A percentile compares a stretch with the other conserved stretches of the same genome.
Conservation (phyloP, 2,113 vertebrate species). For the Paracanthobrama guichenoti region DNA sequence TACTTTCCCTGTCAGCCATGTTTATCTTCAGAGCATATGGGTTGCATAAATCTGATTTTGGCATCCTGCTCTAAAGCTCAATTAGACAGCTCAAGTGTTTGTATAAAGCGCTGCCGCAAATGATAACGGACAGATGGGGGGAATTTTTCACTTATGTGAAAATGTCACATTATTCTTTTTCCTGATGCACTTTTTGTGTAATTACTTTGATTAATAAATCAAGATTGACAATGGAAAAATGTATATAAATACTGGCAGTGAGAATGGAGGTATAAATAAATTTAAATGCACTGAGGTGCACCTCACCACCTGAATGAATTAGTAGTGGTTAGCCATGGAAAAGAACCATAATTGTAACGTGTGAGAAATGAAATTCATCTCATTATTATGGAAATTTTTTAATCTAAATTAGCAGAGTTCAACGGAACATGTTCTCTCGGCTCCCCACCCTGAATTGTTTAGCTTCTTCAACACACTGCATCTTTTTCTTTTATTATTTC, state of each 20-base stretch:
- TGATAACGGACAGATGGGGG: conserved; percentile 67
- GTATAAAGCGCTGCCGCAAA: conserved; percentile 65
- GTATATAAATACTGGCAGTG: conserved; percentile 55
- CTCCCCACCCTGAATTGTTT: conserved; percentile 41
- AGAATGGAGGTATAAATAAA: conserved; percentile 28
- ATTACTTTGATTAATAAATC: conserved; percentile 72
- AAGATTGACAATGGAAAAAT: conserved; percentile 50
- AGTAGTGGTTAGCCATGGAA: conserved; percentile 45
- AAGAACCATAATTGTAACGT: conserved; percentile 41
- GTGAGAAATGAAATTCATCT: conserved; percentile 62
- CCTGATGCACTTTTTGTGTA: conserved; percentile 63
- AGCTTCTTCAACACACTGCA: conserved; percentile 9
- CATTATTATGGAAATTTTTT: conserved; percentile 58
- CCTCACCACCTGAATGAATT: conserved; percentile 41
- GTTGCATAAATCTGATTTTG: conserved; percentile 65
- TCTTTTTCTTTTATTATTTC: conserved; percentile 1
- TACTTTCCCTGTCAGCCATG: conserved; percentile 60
- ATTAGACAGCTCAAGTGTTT: conserved; percentile 70
- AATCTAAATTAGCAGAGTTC: conserved; percentile 60
- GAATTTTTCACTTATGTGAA: conserved; percentile 69
- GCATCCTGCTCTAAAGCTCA: conserved; percentile 66
- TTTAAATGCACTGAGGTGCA: conserved; percentile 36
- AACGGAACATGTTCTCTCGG: conserved; percentile 2
- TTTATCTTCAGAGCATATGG: conserved; percentile 74
- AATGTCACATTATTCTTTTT: conserved; percentile 60